phyloP scores from a whole-genome alignment of 2,113 vertebrate species.

The Dicrurus megarhynchus region DNA sequence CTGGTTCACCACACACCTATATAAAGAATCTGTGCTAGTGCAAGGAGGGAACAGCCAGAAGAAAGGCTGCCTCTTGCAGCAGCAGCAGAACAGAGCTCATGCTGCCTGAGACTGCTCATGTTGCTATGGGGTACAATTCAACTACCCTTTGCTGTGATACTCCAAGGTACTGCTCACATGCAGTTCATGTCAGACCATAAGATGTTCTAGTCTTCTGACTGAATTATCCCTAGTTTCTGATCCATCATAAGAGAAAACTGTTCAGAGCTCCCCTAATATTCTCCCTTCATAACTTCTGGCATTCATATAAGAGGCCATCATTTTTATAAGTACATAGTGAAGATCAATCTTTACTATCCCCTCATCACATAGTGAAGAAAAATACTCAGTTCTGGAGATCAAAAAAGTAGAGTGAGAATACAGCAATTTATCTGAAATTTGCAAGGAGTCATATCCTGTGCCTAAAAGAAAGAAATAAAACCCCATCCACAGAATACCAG shows the following conservation, averaged over 20 bases:
- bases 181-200: neutral
- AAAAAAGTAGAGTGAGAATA: neutral
- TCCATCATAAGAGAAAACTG: neutral
- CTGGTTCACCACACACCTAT: neutral
- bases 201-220: neutral
- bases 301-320: neutral
- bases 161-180: neutral
- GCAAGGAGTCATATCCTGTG: neutral
- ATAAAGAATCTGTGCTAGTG: conserved; percentile 24
- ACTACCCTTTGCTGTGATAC: neutral
- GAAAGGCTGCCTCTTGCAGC: neutral
- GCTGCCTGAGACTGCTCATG: neutral
- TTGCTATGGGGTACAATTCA: neutral
- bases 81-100: neutral
- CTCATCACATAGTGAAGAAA: neutral
- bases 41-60: neutral
- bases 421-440: neutral
- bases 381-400: neutral
- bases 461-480: neutral
- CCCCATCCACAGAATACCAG: neutral
- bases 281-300: neutral
- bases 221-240: neutral
- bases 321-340: neutral
- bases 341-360: neutral
- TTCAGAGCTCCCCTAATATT: neutral